Base-by-base conservation (phyloP, 2,113 vertebrate genomes). In the Entelurus aequoreus region DNA sequence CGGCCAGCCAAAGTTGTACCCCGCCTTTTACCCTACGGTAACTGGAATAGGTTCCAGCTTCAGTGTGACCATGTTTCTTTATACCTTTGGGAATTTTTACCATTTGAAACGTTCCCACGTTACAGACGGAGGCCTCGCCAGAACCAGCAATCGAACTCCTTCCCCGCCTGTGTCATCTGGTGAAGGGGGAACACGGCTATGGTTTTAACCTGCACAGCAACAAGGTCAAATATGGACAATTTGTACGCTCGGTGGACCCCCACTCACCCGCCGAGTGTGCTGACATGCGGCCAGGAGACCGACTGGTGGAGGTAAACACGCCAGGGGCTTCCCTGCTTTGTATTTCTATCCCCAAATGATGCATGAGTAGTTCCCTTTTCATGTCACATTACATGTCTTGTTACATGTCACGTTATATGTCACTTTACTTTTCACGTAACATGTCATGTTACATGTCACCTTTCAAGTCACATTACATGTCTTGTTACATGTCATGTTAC, bases 121-220 rank as follows among this genome's bases (percentile, higher is more conserved):
- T 69, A 62, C 58, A 72, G 0, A 75, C 90, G 79, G 91, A 92
- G 69, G 28, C 88, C 4, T 60, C 64, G 0, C 77, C 93, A 74
- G 91, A 92, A 71, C 80, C 87, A 6, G 66, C 69, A 0, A 83
- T 65, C 46, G 92, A 94, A 77, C 86, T 87, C 40, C 88, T 92
- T 4, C 96, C 95, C 0, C 92, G 95, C 3, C 90, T 97, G 51
- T 98, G 94, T 81, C 90, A 92, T 64, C 86, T 98, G 68, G 78
- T 89, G 67, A 94, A 92, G 61, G 89, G 90, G 4, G 88, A 93
- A 69, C 84, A 60, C 1, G 95, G 95, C 69, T 98, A 94, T 0
- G 96, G 97, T 49, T 99, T 99, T 84, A 97, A 98, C 87, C 88
- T 98, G 68, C 95, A 96, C 88, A 96, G 91, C 0, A 90, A 95